Percentiles rank a stretch among this genome's conserved stretches.
These are phyloP conservation scores for Xylota segnis DNA, from an alignment of 2,888 invertebrate species.

Conservation along the genomic window DNA sequence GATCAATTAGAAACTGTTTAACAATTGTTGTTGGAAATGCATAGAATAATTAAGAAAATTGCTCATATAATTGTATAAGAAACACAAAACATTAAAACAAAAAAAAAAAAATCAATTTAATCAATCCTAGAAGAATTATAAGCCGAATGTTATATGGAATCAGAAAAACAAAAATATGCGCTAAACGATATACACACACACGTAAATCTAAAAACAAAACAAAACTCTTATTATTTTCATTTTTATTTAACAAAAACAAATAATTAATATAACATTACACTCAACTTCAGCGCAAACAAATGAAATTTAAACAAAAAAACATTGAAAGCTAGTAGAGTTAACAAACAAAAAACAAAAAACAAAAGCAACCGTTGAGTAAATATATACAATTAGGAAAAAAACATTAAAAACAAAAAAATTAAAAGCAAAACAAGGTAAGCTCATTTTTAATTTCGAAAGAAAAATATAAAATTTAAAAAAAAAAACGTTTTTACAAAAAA, in stretches of 20 bases:
- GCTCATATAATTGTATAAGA: constrained; percentile 61
- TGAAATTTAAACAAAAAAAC: constrained; percentile 4
- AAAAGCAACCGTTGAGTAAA: constrained; percentile 63
- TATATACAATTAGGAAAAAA: constrained; percentile 63
- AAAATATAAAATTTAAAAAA: constrained; percentile 68
- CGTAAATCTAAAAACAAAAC: constrained; percentile 27
- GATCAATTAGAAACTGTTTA: constrained; percentile 84
- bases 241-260: constrained; percentile 16
- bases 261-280: constrained; percentile 25
- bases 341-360: constrained; percentile 61
- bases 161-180: constrained; percentile 53
- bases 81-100: constrained; percentile 52
- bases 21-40: constrained; percentile 79
- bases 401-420: constrained; percentile 48
- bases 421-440: constrained; percentile 79
- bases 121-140: constrained; percentile 67
- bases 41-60: constrained; percentile 69
- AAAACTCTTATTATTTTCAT: constrained; percentile 14
- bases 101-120: constrained; percentile 58
- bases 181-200: constrained; percentile 52
- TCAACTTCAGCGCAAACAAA: constrained; percentile 30
- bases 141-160: constrained; percentile 54
- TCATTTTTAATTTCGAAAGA: constrained; percentile 81
- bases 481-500: constrained; percentile 64
- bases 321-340: constrained; percentile 36